Evolutionary conservation across 1,140 invertebrate species (phyloP).

Genomic region (Drosophila orosa): DNA sequence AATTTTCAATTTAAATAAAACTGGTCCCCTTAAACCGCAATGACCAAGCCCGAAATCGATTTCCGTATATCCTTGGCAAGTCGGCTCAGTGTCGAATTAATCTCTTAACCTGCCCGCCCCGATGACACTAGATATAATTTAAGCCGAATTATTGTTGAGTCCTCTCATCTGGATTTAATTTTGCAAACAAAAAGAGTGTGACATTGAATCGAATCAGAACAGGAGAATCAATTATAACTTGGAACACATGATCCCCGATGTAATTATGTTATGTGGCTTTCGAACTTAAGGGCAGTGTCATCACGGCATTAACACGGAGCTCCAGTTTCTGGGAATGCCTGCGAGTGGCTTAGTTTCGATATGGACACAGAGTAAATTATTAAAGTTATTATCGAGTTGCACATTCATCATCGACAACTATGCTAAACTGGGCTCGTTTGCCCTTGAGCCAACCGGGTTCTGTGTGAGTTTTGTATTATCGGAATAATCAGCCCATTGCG

Average conservation of each 20-base stretch:
- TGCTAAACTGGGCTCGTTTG: constrained; percentile 6
- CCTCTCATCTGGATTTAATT: constrained; percentile 1
- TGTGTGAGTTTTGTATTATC: constrained; percentile 29
- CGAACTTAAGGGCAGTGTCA: background rate
- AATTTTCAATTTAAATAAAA: constrained; percentile 46
- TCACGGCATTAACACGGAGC: constrained; percentile 11
- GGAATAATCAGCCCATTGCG: constrained; percentile 29
- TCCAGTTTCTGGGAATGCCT: background rate
- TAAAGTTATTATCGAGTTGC: constrained; percentile 7
- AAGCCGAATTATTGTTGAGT: background rate
- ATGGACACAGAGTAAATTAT: constrained; percentile 23
- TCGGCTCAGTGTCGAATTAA: constrained; percentile 22
- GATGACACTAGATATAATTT: constrained; percentile 9
- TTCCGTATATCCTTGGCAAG: constrained; percentile 20
- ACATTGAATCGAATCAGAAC: background rate
- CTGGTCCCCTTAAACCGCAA: constrained; percentile 49
- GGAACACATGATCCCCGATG: background rate
- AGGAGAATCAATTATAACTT: background rate
- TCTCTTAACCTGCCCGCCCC: background rate
- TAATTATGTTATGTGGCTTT: background rate
- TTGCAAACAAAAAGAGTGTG: background rate
- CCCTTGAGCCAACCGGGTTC: constrained; percentile 38
- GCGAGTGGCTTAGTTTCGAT: constrained; percentile 3
- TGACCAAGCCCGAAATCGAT: constrained; percentile 25
- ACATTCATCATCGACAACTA: constrained; percentile 20